phyloP scores from a whole-genome alignment of 2,113 vertebrate genomes.

The Pholis gunnellus region DNA sequence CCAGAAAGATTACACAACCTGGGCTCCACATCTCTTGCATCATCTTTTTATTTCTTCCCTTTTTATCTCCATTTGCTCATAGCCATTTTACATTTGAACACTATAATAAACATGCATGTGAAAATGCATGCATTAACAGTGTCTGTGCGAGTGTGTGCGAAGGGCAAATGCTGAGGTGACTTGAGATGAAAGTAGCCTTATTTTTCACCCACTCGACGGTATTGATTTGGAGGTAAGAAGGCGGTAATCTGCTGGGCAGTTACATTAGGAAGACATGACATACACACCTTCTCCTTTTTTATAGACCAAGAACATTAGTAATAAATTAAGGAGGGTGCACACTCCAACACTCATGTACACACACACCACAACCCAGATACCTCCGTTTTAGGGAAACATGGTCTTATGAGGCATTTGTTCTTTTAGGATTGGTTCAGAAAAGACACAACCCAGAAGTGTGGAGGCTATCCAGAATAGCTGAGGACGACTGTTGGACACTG shows the following conservation, averaged over 20 bases:
- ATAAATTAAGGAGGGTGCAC: constrained; percentile 33
- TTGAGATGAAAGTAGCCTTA: constrained; percentile 44
- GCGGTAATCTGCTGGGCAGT: constrained; percentile 67
- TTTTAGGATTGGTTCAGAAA: constrained; percentile 2
- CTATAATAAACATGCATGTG: constrained; percentile 33
- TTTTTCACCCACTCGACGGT: constrained; percentile 53
- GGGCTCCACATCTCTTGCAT: constrained; percentile 26
- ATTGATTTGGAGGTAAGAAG: constrained; percentile 71
- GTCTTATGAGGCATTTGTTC: background rate
- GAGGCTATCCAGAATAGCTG: constrained; percentile 34
- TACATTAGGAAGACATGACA: constrained; percentile 71
- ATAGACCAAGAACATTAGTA: constrained; percentile 44
- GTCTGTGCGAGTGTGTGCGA: background rate
- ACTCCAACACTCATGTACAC: background rate
- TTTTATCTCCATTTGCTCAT: constrained; percentile 12
- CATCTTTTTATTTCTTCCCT: constrained; percentile 33
- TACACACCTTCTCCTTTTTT: constrained; percentile 32
- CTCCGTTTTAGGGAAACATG: background rate
- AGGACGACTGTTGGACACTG: constrained; percentile 21
- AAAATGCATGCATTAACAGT: constrained; percentile 14
- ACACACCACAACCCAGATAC: background rate
- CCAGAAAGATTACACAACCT: constrained; percentile 43
- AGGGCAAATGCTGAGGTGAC: constrained; percentile 26
- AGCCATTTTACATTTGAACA: background rate
- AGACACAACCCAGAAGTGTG: background rate